These are phyloP conservation scores for Lottia scabra DNA, from an alignment of 2,888 invertebrate species.

Conservation along the genomic window DNA sequence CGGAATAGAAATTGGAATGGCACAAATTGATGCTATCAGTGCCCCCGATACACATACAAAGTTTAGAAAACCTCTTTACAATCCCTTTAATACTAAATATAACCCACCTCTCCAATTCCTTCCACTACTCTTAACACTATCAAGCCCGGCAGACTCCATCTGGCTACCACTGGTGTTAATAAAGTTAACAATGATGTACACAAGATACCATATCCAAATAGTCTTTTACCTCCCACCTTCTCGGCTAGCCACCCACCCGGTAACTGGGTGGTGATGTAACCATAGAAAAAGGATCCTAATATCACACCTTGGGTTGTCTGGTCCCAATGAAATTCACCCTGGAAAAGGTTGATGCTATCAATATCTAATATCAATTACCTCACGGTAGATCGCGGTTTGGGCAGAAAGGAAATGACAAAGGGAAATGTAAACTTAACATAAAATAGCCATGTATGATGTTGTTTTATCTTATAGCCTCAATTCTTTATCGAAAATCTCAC, in stretches of 20 bases:
- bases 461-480: too few species aligned
- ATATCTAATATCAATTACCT: too few species aligned
- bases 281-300: constrained; percentile 65
- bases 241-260: constrained; percentile 76
- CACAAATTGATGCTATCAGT: too few species aligned
- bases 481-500: too few species aligned
- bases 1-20: too few species aligned
- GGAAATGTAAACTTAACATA: too few species aligned
- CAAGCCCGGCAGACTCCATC: constrained; percentile 78
- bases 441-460: too few species aligned
- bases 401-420: too few species aligned
- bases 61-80: too few species aligned
- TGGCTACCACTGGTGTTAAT: constrained; percentile 82
- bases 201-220: constrained; percentile 83
- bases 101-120: constrained; percentile 83
- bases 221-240: constrained; percentile 87
- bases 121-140: constrained; percentile 81
- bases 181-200: constrained; percentile 85
- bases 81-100: background rate
- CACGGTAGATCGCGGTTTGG: too few species aligned
- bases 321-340: constrained; percentile 60
- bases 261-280: constrained; percentile 64
- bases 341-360: too few species aligned
- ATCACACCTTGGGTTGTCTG: constrained; percentile 55
- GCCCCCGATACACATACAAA: too few species aligned